Evolutionary conservation across 2,888 invertebrate species (phyloP), one percentile per base, ranked within the genome.

Genomic region (Hydrotaea diabolus): DNA sequence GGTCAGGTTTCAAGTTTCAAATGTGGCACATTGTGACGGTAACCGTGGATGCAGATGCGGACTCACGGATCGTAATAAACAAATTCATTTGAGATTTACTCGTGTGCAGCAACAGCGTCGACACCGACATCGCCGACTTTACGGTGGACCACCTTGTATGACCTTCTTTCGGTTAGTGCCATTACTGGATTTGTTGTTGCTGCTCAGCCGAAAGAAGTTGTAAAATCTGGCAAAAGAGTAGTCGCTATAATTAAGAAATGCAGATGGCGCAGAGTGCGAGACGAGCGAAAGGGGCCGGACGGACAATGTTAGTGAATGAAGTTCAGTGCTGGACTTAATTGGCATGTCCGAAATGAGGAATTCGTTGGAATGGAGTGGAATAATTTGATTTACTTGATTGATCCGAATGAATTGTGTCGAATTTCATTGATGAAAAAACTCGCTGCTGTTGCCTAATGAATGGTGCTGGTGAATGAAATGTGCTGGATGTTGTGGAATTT

Each of bases 101-200:
- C 72, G 59, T 57, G 46, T 73, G 71, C 66, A 74, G 85, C 66
- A 74, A 59, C 23, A 19, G 8, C 53, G 17, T 75, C 39, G 72
- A 59, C 15, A n/a, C 23, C 17, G 23, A 49, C 43, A 71, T 21
- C 43, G 17, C 69, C 23, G 64, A 49, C 19, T 11, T 26, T n/a
- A 64, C 19, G 9, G 80, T 87, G 87, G 90, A 89, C 89, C 91
- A 90, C 89, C 89, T 90, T 90, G 90, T 89, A 89, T 88, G 91
- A 90, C 90, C 91, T 90, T 90, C 91, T 90, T 90, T 84, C 87
- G 69, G 49, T 39, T 23, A 17, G 7, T 13, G 39, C 9, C 39
- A 31, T 13, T 64, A 19, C 13, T 17, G n/a, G n/a, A n/a, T n/a
- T n/a, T n/a, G n/a, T n/a, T n/a, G n/a, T 31, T 46, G 21, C 13